phyloP scores from a whole-genome alignment of 1,140 invertebrate genomes.

The Ips nitidus region DNA sequence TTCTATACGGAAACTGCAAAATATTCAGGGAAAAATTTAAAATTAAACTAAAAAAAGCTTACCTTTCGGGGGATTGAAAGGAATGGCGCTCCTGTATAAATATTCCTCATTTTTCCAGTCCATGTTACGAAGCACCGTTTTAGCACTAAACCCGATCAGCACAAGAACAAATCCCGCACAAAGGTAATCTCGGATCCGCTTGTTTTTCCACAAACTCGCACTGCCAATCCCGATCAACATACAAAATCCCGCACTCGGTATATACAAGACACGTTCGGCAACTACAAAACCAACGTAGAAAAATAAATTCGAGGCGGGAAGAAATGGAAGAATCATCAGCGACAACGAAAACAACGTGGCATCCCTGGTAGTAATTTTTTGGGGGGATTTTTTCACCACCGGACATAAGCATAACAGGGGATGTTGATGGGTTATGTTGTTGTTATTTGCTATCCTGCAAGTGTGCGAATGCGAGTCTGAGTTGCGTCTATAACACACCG shows the following conservation, averaged over 20 bases:
- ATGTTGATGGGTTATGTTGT: conserved; percentile 51
- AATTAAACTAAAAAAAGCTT: conserved; percentile 45
- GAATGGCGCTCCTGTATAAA: conserved; percentile 86
- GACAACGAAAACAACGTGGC: conserved; percentile 66
- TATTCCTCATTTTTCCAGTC: conserved; percentile 94
- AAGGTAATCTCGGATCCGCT: conserved; percentile 53
- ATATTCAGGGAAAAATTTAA: too few species aligned
- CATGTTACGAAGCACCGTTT: conserved; percentile 79
- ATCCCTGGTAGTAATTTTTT: conserved; percentile 44
- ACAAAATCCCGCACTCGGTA: conserved; percentile 95
- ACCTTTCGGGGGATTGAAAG: conserved; percentile 98
- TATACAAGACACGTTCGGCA: conserved; percentile 91
- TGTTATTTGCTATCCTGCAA: conserved; percentile 61
- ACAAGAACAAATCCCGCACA: conserved; percentile 59
- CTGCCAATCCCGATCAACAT: conserved; percentile 79
- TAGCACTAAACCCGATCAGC: conserved; percentile 70
- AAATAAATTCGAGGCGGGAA: conserved; percentile 91
- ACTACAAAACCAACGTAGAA: conserved; percentile 98
- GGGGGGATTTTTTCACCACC: conserved; percentile 36
- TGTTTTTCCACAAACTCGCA: conserved; percentile 54
- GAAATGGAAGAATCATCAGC: conserved; percentile 85
- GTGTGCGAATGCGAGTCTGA: conserved; percentile 58
- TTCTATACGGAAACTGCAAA: too few species aligned
- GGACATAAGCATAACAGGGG: conserved; percentile 35
- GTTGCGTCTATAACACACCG: conserved; percentile 56